Percentiles rank a stretch among this genome's conserved stretches.
Evolutionary conservation across 35 echinoderm and acorn worm genomes (phyloP).

Genomic region (Stichopus chloronotus): DNA sequence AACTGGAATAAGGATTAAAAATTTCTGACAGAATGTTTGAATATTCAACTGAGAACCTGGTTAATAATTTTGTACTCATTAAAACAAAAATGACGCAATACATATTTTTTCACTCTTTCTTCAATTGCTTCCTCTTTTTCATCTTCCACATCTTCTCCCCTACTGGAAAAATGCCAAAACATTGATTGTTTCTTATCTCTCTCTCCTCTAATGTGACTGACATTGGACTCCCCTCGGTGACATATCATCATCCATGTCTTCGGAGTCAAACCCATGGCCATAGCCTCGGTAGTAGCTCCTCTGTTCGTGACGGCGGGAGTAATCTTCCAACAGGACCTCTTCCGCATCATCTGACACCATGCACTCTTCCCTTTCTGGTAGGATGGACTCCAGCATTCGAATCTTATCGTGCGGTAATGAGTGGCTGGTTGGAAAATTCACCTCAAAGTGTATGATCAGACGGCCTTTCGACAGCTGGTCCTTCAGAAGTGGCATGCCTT

Average conservation of each 20-base stretch:
- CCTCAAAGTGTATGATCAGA: constrained; percentile 85
- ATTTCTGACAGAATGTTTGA: too few relatives aligned
- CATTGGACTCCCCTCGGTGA: constrained; percentile 74
- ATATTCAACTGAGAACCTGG: too few relatives aligned
- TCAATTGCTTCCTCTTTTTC: too few relatives aligned
- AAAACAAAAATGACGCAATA: too few relatives aligned
- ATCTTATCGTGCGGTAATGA: constrained; percentile 58
- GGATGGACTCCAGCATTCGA: constrained; percentile 62
- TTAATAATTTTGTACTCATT: too few relatives aligned
- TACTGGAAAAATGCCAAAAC: too few relatives aligned
- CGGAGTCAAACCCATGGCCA: constrained; percentile 57
- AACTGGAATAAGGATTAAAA: too few relatives aligned
- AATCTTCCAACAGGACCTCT: constrained; percentile 67
- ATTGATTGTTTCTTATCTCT: not conserved
- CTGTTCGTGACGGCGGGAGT: constrained; percentile 57
- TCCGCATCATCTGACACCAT: constrained; percentile 78
- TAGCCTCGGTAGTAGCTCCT: constrained; percentile 16
- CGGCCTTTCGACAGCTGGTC: constrained; percentile 81
- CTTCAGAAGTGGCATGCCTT: constrained; percentile 89
- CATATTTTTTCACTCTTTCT: too few relatives aligned
- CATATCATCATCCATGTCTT: constrained; percentile 73
- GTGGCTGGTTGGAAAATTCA: constrained; percentile 70
- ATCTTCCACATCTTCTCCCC: too few relatives aligned
- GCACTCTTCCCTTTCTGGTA: constrained; percentile 71
- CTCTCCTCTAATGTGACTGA: constrained; percentile 71